These are phyloP conservation scores for Drosophila nr. medialis DNA, from an alignment of 2,888 invertebrate species.

Conservation along the genomic window DNA sequence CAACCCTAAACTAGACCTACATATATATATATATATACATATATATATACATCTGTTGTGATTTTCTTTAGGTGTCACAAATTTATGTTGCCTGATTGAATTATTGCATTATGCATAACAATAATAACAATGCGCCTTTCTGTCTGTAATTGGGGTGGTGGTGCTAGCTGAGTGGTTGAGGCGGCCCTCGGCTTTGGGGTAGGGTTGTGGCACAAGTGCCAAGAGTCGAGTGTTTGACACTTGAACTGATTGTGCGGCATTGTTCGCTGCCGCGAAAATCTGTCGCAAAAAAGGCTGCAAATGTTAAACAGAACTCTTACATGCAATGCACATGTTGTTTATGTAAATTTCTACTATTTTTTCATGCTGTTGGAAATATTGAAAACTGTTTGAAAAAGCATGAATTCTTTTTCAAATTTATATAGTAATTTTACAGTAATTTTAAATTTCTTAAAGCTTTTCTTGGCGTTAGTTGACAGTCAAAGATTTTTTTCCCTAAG, in stretches of 20 bases:
- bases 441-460: background rate
- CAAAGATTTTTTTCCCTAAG: background rate
- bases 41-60: slow-evolving; percentile 55
- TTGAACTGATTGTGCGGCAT: slow-evolving; percentile 59
- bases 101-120: slow-evolving; percentile 61
- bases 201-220: slow-evolving; percentile 28
- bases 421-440: too few species aligned
- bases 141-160: slow-evolving; percentile 30
- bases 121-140: slow-evolving; percentile 46
- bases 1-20: slow-evolving; percentile 63
- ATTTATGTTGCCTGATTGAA: slow-evolving; percentile 74
- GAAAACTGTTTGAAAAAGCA: background rate
- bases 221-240: slow-evolving; percentile 53
- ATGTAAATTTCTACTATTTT: background rate
- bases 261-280: slow-evolving; percentile 22
- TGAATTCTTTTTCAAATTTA: background rate
- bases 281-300: slow-evolving; percentile 5
- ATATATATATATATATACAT: slow-evolving; percentile 7
- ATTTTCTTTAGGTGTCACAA: slow-evolving; percentile 69
- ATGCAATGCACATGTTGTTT: background rate
- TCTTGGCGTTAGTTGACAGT: background rate
- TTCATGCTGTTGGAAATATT: background rate
- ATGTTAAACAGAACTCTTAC: slow-evolving; percentile 9
- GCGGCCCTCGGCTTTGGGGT: slow-evolving; percentile 10
- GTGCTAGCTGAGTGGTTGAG: background rate